These are phyloP conservation scores for Eupsittula cactorum DNA, from an alignment of 2,113 vertebrate species.

Conservation along the genomic window DNA sequence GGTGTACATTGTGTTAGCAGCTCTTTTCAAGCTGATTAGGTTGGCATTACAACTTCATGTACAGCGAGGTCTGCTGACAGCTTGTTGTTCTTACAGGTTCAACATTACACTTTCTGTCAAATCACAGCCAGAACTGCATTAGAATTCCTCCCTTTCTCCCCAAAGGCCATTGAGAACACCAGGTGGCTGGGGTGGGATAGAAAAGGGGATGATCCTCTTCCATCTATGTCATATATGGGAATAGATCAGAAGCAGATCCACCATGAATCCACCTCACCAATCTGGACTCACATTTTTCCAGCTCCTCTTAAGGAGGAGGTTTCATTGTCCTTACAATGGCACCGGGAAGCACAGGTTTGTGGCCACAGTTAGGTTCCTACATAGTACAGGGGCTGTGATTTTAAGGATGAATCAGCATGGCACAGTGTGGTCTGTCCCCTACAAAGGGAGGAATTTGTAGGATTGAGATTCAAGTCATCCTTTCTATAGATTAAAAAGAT, in stretches of 20 bases:
- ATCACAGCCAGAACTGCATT: neutral
- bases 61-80: neutral
- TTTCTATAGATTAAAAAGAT: neutral
- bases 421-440: neutral
- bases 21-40: neutral
- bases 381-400: neutral
- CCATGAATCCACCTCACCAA: fast-evolving
- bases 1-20: neutral
- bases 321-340: neutral
- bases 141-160: neutral
- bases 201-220: neutral
- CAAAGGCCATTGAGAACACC: neutral
- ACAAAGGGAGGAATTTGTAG: neutral
- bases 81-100: neutral
- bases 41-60: neutral
- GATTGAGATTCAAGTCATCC: neutral
- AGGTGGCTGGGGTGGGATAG: no score
- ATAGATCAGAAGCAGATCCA: neutral
- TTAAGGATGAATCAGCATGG: neutral
- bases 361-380: neutral
- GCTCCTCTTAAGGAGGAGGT: neutral
- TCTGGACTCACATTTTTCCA: fast-evolving
- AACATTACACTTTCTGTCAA: neutral
- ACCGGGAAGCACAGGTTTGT: neutral
- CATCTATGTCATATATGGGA: neutral